Evolutionary conservation across 2,113 vertebrate species (phyloP).

Genomic region (Brachionichthys hirsutus): DNA sequence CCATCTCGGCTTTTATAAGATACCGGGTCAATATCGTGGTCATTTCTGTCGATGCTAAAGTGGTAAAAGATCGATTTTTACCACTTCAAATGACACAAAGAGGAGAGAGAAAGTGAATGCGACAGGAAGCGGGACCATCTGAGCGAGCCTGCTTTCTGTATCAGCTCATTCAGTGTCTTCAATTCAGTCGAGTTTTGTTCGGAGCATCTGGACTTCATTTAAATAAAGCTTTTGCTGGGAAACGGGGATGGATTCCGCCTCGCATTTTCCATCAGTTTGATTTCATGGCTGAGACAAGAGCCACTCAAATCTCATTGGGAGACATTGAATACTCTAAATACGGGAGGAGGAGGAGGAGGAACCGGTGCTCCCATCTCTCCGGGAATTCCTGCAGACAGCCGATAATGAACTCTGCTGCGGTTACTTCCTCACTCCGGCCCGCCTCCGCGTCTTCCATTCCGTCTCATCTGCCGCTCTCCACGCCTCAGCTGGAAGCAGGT

Average conservation of each 20-base stretch:
- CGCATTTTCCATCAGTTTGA: neutral
- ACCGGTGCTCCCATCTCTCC: conserved; percentile 10
- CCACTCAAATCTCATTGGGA: conserved; percentile 12
- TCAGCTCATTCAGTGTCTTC: too few relatives aligned
- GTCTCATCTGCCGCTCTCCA: conserved; percentile 48
- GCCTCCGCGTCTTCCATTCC: conserved; percentile 48
- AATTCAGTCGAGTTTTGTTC: too few relatives aligned
- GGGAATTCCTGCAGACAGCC: conserved; percentile 27
- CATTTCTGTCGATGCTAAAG: too few relatives aligned
- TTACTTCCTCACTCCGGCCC: conserved; percentile 22
- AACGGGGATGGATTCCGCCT: neutral
- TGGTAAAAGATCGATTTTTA: too few relatives aligned
- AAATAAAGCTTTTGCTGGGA: conserved; percentile 11
- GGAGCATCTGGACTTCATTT: conserved; percentile 1
- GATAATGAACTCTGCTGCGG: conserved; percentile 27
- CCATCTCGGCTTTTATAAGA: too few relatives aligned
- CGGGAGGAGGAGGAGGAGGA: conserved; percentile 5
- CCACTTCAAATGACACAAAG: too few relatives aligned
- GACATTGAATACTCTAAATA: conserved; percentile 10
- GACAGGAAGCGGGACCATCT: too few relatives aligned
- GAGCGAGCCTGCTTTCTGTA: too few relatives aligned
- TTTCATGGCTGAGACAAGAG: conserved; percentile 11
- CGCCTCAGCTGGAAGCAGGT: conserved; percentile 21
- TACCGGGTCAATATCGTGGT: too few relatives aligned
- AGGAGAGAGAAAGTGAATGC: too few relatives aligned